Base-by-base conservation (phyloP, 2,113 vertebrate genomes). In the Megaceryle torquata region DNA sequence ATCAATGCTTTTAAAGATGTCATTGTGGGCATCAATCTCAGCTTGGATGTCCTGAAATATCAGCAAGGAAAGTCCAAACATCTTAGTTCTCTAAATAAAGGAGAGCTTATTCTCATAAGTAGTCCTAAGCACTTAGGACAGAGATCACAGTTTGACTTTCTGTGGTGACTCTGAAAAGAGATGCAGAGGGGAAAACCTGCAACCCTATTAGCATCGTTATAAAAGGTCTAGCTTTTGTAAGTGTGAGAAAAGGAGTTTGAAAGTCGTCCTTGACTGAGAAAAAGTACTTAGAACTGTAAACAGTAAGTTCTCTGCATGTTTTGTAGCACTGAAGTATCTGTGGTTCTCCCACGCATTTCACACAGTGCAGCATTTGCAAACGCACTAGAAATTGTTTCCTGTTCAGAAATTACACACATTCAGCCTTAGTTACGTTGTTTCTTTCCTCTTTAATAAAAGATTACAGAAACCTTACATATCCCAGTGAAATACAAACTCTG, bases 1-100 rank as follows among this genome's bases (percentile, higher is more conserved):
- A 54, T 99, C 99, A 96, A 99, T 99, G 75, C 98, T 99, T 97
- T 99, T 99, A 95, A 99, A 99, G 97, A 99, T 99, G 97, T 99
- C 99, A 98, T 99, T 99, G 96, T 99, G 99, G 94, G 99, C 99
- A 95, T 99, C 99, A 70, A 99, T 99, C 98, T 99, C 99, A 6
- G 99, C 99, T 98, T 99, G 99, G 96, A 99, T 99, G 89, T 99
- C 99, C 99, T 99, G 94, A 90, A 98, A 93, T 72, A 97, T 22
- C 94, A 81, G 82, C 39, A 88, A 78, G 72, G 88, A 18, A 88
- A 94, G 60, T 64, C 65, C 63, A 82, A 46, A 80, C 35, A 68
- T 77, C 9, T 94, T 79, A 94, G 16, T 61, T 60, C 48, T 60
- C 33, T 50, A 69, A 43, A 50, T 39, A 74, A 68, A 94, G 28